Evolutionary conservation across 2,113 vertebrate species (phyloP), one percentile per base, ranked within the genome.

Genomic region (Thermophis baileyi): DNA sequence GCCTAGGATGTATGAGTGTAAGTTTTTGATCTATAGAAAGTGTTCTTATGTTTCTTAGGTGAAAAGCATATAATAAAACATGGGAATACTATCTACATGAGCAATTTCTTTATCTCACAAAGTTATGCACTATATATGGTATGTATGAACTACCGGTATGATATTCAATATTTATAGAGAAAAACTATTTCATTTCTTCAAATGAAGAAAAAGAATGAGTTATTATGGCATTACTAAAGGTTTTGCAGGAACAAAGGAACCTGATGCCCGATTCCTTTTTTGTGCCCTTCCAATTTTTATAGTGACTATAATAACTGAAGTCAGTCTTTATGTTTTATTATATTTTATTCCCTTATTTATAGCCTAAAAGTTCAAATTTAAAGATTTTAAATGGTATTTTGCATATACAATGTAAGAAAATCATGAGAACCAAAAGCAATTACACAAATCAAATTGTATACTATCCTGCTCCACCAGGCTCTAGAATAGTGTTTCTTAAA

Each of bases 321-420:
- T 25, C 88, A 90, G 25, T 8, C 1, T 10, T 24, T 94, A 92
- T 88, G 88, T 94, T 91, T 91, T 88, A 46, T 86, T 90, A 63
- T 51, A 9, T 85, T 47, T 60, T n/a, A 85, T 86, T 57, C 85
- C 74, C 10, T 55, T 60, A 91, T 91, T 60, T 49, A 27, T 49
- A 47, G 1, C 12, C 9, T n/a, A 47, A 22, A 57, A n/a, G 11
- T 60, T 87, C 10, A 49, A 53, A 53, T 9, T 87, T 46, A 49
- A 47, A 4, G 35, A 51, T 35, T 81, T 57, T 57, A 44, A 57
- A 54, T 87, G 2, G 12, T 60, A 87, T 49, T 60, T 87, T 91
- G 53, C 49, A 85, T 54, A 4, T 30, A 25, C 47, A 47, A 20
- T 44, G 22, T 20, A 10, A 6, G 2, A 87, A 47, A 47, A 24